A percentile compares a stretch with the other conserved stretches of the same genome.
These are phyloP conservation scores for Cichladusa arquata DNA, from an alignment of 2,113 vertebrate genomes.

Conservation along the genomic window DNA sequence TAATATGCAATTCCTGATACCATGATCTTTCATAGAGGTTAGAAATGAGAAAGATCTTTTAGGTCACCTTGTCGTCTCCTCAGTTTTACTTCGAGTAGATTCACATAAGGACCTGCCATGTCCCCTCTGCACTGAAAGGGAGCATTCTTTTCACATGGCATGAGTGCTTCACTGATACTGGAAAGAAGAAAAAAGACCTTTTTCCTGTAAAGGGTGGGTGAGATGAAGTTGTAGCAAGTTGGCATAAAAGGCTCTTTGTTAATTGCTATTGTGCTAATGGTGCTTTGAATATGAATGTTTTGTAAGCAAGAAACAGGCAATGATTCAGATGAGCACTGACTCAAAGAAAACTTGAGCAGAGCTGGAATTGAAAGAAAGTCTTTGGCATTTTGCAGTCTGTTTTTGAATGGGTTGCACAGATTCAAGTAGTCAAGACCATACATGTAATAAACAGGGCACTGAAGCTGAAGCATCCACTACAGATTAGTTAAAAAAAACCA, in stretches of 20 bases:
- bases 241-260: conserved; percentile 77
- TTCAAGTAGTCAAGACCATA: conserved; percentile 15
- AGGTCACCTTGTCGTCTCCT: not conserved
- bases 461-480: not conserved
- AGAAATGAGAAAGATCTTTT: conserved; percentile 11
- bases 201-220: conserved; percentile 49
- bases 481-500: not conserved
- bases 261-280: conserved; percentile 40
- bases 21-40: not conserved
- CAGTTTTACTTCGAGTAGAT: not conserved
- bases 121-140: conserved; percentile 30
- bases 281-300: conserved; percentile 38
- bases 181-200: conserved; percentile 42
- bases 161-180: conserved; percentile 40
- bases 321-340: conserved; percentile 8
- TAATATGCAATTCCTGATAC: not conserved
- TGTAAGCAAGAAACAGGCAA: conserved; percentile 57
- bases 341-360: conserved; percentile 42
- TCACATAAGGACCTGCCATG: conserved; percentile 20
- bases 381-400: not conserved
- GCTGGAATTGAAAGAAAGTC: not conserved
- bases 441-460: not conserved
- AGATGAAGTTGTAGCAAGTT: conserved; percentile 62
- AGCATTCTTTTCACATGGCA: conserved; percentile 15
- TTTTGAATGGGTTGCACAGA: not conserved